These are phyloP conservation scores for Pecten maximus DNA, from an alignment of 2,888 invertebrate genomes.

Conservation along the genomic window DNA sequence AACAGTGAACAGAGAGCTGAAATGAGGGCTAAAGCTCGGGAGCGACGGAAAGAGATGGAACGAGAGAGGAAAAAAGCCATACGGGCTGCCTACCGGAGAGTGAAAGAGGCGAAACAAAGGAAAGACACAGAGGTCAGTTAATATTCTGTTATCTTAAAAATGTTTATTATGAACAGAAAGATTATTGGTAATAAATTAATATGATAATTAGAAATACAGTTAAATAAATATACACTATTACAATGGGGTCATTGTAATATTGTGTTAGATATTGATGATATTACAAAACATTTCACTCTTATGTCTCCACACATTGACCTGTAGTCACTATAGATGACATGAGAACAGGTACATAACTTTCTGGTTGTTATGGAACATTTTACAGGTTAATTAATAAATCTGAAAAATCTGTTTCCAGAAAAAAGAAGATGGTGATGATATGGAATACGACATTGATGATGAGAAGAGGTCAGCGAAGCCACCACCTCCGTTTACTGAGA, in stretches of 20 bases:
- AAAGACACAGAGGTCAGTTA: constrained; percentile 59
- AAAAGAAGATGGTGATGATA: constrained; percentile 62
- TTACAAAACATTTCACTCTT: too few relatives aligned
- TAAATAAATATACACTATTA: too few relatives aligned
- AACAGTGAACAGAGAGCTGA: constrained; percentile 69
- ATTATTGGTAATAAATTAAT: too few relatives aligned
- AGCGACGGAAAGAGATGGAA: constrained; percentile 78
- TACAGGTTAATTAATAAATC: not conserved
- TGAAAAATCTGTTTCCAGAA: constrained; percentile 53
- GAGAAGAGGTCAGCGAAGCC: constrained; percentile 64
- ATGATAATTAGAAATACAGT: too few relatives aligned
- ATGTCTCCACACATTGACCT: too few relatives aligned
- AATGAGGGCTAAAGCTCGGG: constrained; percentile 64
- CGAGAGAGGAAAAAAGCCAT: constrained; percentile 79
- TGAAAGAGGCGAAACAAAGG: constrained; percentile 74
- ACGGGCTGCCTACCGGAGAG: constrained; percentile 76
- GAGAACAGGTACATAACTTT: too few relatives aligned
- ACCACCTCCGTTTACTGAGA: constrained; percentile 73
- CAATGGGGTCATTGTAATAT: too few relatives aligned
- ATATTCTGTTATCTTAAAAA: not conserved
- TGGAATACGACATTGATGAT: constrained; percentile 63
- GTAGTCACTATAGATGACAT: too few relatives aligned
- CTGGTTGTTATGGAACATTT: not conserved
- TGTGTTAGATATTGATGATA: too few relatives aligned
- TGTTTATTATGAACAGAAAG: too few relatives aligned